phyloP scores from a whole-genome alignment of 2,113 vertebrate genomes.

The Bagarius yarrelli region DNA sequence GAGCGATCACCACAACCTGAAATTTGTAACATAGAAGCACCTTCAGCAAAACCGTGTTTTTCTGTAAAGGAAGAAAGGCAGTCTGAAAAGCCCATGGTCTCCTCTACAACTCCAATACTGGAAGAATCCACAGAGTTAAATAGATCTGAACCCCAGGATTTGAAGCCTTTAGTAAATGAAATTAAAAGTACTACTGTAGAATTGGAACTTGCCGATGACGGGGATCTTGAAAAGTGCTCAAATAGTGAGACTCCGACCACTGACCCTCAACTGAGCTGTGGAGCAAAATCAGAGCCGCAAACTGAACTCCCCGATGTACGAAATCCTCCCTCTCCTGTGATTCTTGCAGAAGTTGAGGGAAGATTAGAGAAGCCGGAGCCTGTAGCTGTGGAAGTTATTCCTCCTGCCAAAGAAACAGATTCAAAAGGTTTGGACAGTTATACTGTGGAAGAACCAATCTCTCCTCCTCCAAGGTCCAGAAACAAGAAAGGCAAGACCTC shows the following conservation, averaged over 20 bases:
- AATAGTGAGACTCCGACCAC: slow-evolving; percentile 72
- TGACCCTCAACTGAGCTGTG: slow-evolving; percentile 69
- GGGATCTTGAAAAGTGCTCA: slow-evolving; percentile 61
- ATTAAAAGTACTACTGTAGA: slow-evolving; percentile 59
- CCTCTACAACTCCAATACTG: slow-evolving; percentile 48
- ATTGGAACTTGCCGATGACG: slow-evolving; percentile 48
- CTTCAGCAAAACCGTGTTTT: slow-evolving; percentile 39
- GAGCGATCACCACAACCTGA: slow-evolving; percentile 58
- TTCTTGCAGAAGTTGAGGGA: slow-evolving; percentile 63
- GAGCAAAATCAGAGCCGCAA: slow-evolving; percentile 68
- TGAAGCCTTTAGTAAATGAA: slow-evolving; percentile 59
- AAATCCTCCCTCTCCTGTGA: slow-evolving; percentile 58
- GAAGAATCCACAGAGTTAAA: slow-evolving; percentile 57
- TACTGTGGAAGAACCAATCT: slow-evolving; percentile 68
- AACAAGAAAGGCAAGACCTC: slow-evolving; percentile 83
- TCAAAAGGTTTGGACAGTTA: slow-evolving; percentile 64
- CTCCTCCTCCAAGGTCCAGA: slow-evolving; percentile 82
- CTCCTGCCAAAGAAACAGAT: slow-evolving; percentile 65
- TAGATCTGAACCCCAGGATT: slow-evolving; percentile 28
- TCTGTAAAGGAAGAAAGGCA: slow-evolving; percentile 63
- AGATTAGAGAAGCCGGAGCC: slow-evolving; percentile 66
- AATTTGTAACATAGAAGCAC: slow-evolving; percentile 33
- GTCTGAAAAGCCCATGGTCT: slow-evolving; percentile 44
- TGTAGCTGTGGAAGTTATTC: slow-evolving; percentile 46
- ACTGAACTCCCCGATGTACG: slow-evolving; percentile 55